These are phyloP conservation scores for Trematomus bernacchii DNA, from an alignment of 2,797 vertebrate species.

Conservation along the genomic window DNA sequence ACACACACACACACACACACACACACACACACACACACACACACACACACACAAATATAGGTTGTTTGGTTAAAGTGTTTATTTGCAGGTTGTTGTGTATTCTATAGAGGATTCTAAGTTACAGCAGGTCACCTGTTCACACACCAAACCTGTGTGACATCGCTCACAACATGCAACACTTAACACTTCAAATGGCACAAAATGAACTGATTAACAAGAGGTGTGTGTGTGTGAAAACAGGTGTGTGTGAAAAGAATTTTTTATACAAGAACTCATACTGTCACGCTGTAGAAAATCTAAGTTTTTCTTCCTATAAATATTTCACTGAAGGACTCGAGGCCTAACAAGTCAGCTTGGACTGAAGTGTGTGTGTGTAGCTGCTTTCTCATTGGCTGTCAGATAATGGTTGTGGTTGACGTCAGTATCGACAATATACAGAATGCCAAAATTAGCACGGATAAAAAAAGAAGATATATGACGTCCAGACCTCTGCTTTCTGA, in stretches of 20 bases:
- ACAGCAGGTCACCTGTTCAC: conserved; percentile 57
- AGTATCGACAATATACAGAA: too few relatives aligned
- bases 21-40: conserved; percentile 3
- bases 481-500: background rate
- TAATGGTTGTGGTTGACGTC: too few relatives aligned
- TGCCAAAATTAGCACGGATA: too few relatives aligned
- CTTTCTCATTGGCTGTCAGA: conserved; percentile 3
- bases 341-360: background rate
- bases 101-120: conserved; percentile 6
- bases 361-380: background rate
- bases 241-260: conserved; percentile 5
- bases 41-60: conserved; percentile 37
- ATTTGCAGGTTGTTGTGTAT: conserved; percentile 15
- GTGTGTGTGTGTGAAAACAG: conserved; percentile 17
- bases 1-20: conserved; percentile 17
- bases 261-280: conserved; percentile 3
- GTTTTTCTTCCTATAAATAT: background rate
- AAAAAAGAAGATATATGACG: too few relatives aligned
- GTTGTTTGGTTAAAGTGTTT: conserved; percentile 32
- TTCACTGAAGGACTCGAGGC: background rate
- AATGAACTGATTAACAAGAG: conserved; percentile 69
- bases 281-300: background rate
- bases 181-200: conserved; percentile 74
- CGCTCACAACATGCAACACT: conserved; percentile 60
- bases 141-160: conserved; percentile 35